Percentiles rank a stretch among this genome's conserved stretches.
Evolutionary conservation across 1,140 invertebrate genomes (phyloP).

Genomic region (Pachypsylla venusta): DNA sequence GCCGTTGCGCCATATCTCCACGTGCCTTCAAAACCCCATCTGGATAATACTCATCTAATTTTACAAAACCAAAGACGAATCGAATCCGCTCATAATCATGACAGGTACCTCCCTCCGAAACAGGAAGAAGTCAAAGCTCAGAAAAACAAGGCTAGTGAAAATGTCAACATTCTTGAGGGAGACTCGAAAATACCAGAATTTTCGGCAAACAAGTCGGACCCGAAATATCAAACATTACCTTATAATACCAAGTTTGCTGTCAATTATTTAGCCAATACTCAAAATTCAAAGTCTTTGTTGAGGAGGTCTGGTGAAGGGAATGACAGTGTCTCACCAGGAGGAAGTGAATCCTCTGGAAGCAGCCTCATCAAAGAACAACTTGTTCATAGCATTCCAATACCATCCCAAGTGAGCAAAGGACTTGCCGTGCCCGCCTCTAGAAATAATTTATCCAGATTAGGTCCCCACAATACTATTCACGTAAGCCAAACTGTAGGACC

Average conservation of each 20-base stretch:
- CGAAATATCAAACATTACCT: conserved; percentile 84
- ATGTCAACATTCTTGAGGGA: not conserved
- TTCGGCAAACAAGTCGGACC: conserved; percentile 64
- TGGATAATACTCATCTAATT: conserved; percentile 23
- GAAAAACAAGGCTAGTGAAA: conserved; percentile 8
- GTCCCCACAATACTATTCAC: not conserved
- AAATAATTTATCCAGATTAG: conserved; percentile 13
- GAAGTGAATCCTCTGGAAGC: conserved; percentile 29
- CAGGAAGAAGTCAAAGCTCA: not conserved
- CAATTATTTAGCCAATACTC: conserved; percentile 16
- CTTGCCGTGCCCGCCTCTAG: conserved; percentile 11
- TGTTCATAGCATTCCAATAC: conserved; percentile 31
- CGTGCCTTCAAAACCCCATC: conserved; percentile 43
- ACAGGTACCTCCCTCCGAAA: conserved; percentile 1
- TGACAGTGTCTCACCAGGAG: conserved; percentile 10
- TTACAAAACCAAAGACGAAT: not conserved
- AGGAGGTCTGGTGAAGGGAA: conserved; percentile 14
- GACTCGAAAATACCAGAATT: conserved; percentile 30
- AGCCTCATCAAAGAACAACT: conserved; percentile 26
- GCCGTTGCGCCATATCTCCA: conserved; percentile 82
- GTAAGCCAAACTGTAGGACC: not conserved
- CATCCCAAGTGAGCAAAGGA: conserved; percentile 10
- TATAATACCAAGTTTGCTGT: conserved; percentile 41
- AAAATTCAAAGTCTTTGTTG: not conserved
- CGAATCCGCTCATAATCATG: conserved; percentile 3